These are phyloP conservation scores for Polyodon spathula DNA, from an alignment of 2,113 vertebrate genomes.

Conservation along the genomic window DNA sequence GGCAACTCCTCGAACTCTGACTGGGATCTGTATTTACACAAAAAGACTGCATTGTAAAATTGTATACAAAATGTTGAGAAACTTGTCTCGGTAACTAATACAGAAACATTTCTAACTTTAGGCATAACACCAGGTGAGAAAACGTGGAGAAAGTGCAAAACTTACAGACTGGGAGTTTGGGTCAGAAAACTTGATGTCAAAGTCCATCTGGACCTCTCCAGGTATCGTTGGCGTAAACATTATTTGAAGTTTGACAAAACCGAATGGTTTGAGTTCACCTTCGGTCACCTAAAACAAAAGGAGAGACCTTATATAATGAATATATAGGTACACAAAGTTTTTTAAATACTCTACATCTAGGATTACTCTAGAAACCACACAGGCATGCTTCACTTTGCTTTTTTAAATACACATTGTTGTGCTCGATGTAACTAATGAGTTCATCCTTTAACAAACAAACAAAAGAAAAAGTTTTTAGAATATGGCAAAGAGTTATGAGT, in stretches of 20 bases:
- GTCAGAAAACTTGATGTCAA: slow-evolving; percentile 67
- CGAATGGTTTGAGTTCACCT: slow-evolving; percentile 69
- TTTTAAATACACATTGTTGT: too few species aligned
- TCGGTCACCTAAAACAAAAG: slow-evolving; percentile 46
- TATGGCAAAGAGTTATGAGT: too few species aligned
- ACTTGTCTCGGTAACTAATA: background rate
- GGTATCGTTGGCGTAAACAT: slow-evolving; percentile 69
- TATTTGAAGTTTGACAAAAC: slow-evolving; percentile 64
- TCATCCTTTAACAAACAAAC: too few species aligned
- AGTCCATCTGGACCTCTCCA: slow-evolving; percentile 50
- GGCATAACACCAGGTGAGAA: background rate
- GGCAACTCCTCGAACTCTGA: slow-evolving; percentile 48
- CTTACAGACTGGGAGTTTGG: slow-evolving; percentile 62
- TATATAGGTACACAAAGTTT: too few species aligned
- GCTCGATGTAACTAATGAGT: too few species aligned
- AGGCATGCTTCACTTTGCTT: too few species aligned
- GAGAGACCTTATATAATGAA: too few species aligned
- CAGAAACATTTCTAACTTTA: background rate
- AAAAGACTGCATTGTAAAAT: background rate
- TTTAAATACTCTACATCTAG: too few species aligned
- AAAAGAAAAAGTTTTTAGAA: too few species aligned
- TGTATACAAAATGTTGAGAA: too few species aligned
- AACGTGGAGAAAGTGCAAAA: slow-evolving; percentile 3
- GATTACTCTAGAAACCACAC: too few species aligned
- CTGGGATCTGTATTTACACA: slow-evolving; percentile 31